Evolutionary conservation across 2,888 invertebrate genomes (phyloP), one percentile per base, ranked within the genome.

Genomic region (Portevinia maculata): DNA sequence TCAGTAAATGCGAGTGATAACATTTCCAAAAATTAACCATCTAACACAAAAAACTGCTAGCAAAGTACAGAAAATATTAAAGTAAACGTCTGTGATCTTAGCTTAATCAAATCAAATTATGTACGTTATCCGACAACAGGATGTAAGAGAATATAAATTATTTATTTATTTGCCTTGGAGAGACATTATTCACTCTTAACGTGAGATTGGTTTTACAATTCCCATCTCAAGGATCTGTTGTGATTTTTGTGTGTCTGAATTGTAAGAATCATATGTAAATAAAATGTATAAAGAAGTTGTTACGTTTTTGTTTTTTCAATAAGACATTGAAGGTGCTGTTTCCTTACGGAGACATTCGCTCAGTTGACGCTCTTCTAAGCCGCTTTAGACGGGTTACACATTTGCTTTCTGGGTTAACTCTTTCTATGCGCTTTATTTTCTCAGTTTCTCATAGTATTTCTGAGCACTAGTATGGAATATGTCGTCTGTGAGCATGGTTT

Each of bases 41-140:
- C 53, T 15, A 1, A 39, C 48, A 50, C 62, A 65, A 46, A 46
- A 24, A 24, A 24, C 2, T 5, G 24, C 3, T 24, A 24, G 5
- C 24, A 24, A 24, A 24, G 5, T 24, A 59, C 50, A 52, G 30
- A 60, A 65, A 64, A 44, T 55, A 64, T 34, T 39, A 28, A 21
- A 70, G 37, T 34, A 39, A 55, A 55, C 44, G 71, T 78, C 83
- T 83, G 83, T 83, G 78, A 81, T 81, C 81, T 76, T 76, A 81
- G 59, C 46, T 81, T 81, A 76, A 64, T 81, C 75, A 76, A 64
- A 70, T 70, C 37, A 41, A 75, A 64, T 21, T 24, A 62, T 21
- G 24, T 62, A 41, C 30, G 19, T 65, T 57, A 75, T 59, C 59
- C 53, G 3, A 1, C 4, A 28, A 11, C 19, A 37, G 65, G 74